Percentiles rank a stretch among this genome's conserved stretches.
Conservation (phyloP, 2,797 vertebrate genomes). For the Cossypha heuglini region DNA sequence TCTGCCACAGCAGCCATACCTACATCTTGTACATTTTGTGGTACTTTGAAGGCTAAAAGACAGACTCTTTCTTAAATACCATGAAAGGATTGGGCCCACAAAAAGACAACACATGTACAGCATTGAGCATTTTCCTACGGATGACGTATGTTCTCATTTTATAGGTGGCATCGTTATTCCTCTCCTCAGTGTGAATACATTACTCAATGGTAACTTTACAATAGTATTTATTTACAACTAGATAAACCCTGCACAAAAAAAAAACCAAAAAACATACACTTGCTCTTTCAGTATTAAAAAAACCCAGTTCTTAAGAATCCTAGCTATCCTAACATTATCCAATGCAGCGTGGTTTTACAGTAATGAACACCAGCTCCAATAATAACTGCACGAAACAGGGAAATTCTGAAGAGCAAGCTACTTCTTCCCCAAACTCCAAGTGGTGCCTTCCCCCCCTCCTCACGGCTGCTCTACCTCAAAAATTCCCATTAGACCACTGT, state of each 20-base stretch:
- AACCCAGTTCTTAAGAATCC: fast-evolving
- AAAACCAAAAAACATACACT: background rate
- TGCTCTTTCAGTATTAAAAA: background rate
- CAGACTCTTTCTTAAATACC: background rate
- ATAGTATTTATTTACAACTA: background rate
- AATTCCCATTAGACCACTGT: background rate
- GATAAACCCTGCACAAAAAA: background rate
- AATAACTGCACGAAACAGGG: background rate
- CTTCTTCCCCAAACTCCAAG: background rate
- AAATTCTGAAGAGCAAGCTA: background rate
- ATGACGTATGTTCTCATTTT: background rate
- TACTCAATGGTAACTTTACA: background rate
- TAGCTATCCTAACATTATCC: background rate
- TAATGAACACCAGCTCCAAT: background rate
- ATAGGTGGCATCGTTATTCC: background rate
- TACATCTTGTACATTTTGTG: background rate
- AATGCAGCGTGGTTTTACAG: background rate
- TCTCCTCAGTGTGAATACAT: background rate
- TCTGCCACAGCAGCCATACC: background rate
- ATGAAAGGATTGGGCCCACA: background rate
- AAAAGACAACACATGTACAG: background rate
- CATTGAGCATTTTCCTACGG: background rate
- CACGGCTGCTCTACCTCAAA: background rate
- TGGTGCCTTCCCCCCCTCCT: background rate
- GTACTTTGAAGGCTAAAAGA: background rate